A percentile compares a stretch with the other conserved stretches of the same genome.
Evolutionary conservation across 2,888 invertebrate genomes (phyloP).

Genomic region (Sarcophaga rosellei): DNA sequence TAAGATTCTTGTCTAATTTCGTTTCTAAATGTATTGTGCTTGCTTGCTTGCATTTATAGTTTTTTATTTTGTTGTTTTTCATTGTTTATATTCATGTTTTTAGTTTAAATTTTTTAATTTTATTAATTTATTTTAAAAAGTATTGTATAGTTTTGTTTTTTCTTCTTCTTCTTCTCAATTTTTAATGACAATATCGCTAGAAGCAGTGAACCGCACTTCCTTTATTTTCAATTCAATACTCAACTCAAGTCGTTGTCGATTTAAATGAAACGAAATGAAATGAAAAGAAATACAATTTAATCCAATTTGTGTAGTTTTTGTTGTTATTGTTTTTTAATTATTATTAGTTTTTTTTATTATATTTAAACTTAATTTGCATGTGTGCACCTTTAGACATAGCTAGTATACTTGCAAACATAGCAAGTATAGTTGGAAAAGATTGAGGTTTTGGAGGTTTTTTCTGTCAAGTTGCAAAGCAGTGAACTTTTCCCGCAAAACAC

Average conservation of each 20-base stretch:
- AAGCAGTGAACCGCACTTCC: constrained; percentile 45
- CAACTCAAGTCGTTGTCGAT: not conserved
- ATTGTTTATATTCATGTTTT: not conserved
- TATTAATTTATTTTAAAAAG: not conserved
- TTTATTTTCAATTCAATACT: not conserved
- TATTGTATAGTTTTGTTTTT: too few relatives aligned
- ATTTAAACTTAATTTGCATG: too few relatives aligned
- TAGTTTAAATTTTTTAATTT: not conserved
- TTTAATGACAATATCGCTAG: constrained; percentile 15
- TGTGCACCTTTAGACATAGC: too few relatives aligned
- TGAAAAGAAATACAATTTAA: not conserved
- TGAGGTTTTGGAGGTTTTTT: too few relatives aligned
- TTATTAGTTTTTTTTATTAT: too few relatives aligned
- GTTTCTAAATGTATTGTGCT: not conserved
- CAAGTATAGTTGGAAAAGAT: too few relatives aligned
- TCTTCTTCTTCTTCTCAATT: not conserved
- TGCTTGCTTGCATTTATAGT: not conserved
- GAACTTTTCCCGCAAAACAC: too few relatives aligned
- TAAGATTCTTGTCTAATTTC: not conserved
- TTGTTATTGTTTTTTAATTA: too few relatives aligned
- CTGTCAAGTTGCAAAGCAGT: too few relatives aligned
- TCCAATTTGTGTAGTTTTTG: constrained; percentile 1
- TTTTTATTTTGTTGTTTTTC: not conserved
- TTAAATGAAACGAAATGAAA: not conserved
- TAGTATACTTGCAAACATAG: too few relatives aligned